Evolutionary conservation across 2,888 invertebrate genomes (phyloP).

Genomic region (Vanessa cardui): DNA sequence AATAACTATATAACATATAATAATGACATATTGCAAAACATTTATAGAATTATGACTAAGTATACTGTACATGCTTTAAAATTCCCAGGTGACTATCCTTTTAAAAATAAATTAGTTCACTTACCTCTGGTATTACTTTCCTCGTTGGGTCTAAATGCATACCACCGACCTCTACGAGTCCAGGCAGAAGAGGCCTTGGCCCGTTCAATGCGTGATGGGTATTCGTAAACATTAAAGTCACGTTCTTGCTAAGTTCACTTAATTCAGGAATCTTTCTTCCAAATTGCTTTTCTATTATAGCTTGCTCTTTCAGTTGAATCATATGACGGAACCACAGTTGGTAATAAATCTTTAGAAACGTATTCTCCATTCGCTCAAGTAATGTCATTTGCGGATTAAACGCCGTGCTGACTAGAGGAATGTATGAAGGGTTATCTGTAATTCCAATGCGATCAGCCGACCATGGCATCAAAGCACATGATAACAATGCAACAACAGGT

Average conservation of each 20-base stretch:
- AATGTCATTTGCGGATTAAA: conserved; percentile 77
- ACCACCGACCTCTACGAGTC: conserved; percentile 85
- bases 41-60: no score
- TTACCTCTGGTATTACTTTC: conserved; percentile 46
- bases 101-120: neutral
- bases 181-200: conserved; percentile 79
- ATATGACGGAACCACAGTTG: conserved; percentile 61
- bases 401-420: conserved; percentile 79
- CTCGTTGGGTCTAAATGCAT: conserved; percentile 67
- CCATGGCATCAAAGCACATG: conserved; percentile 84
- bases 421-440: conserved; percentile 77
- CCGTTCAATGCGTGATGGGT: conserved; percentile 81
- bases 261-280: conserved; percentile 69
- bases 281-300: conserved; percentile 53
- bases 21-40: no score
- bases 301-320: conserved; percentile 48
- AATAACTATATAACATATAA: no score
- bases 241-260: conserved; percentile 64
- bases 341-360: conserved; percentile 56
- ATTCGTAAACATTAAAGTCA: conserved; percentile 77
- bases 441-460: conserved; percentile 69
- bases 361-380: conserved; percentile 73
- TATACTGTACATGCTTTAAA: no score
- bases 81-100: no score
- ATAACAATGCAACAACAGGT: conserved; percentile 82